A percentile compares a stretch with the other conserved stretches of the same genome.
phyloP scores from a whole-genome alignment of 2,797 vertebrate genomes.

The Crotalus adamanteus region DNA sequence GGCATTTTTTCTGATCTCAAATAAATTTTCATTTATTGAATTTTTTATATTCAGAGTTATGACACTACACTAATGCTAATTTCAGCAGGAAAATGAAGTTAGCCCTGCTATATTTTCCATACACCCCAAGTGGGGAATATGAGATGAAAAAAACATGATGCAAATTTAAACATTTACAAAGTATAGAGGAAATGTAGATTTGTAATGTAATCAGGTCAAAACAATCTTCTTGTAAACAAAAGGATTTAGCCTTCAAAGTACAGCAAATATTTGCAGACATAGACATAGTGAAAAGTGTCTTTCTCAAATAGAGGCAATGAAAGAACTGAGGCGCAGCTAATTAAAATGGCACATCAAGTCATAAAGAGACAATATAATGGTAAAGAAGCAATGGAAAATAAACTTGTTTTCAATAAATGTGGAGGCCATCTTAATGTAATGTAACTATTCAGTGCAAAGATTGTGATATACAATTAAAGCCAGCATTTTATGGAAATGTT shows the following conservation, averaged over 20 bases:
- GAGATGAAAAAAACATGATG: not conserved
- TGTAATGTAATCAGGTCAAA: slow-evolving; percentile 29
- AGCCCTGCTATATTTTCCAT: not conserved
- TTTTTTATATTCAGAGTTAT: not conserved
- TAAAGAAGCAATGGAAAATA: slow-evolving; percentile 26
- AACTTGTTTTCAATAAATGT: slow-evolving; percentile 26
- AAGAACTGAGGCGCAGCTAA: slow-evolving; percentile 51
- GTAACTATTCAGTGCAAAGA: not conserved
- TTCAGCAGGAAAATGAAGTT: not conserved
- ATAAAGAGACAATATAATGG: slow-evolving; percentile 28
- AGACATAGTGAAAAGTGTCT: not conserved
- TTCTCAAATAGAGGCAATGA: slow-evolving; percentile 42
- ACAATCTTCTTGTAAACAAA: slow-evolving; percentile 35
- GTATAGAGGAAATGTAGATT: not conserved
- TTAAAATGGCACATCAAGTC: slow-evolving; percentile 33
- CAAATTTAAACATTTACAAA: not conserved
- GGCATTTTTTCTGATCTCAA: not conserved
- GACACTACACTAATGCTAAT: not conserved
- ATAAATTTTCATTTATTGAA: not conserved
- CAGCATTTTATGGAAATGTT: slow-evolving; percentile 35
- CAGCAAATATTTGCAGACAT: not conserved
- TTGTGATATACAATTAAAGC: accelerated
- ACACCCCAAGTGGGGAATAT: not conserved
- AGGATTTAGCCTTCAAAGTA: slow-evolving; percentile 21
- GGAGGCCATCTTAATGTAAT: slow-evolving; percentile 31